Conservation (phyloP, 2,113 vertebrate genomes). For the Pungitius pungitius region DNA sequence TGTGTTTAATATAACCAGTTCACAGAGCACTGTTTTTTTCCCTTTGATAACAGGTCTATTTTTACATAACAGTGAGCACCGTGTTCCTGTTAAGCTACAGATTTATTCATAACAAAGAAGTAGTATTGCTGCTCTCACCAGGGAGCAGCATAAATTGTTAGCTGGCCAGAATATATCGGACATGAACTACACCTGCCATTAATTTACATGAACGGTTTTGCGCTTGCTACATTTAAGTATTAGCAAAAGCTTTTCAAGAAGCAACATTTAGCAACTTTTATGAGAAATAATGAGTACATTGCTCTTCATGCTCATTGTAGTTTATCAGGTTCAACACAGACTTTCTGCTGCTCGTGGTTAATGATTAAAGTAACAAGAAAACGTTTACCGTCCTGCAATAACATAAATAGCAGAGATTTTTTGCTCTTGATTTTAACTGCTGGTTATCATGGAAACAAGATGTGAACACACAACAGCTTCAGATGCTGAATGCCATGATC, state of each 20-base stretch:
- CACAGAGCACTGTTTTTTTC: conserved; percentile 38
- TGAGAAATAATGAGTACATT: conserved; percentile 18
- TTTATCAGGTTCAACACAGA: conserved; percentile 21
- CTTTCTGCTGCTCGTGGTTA: not conserved
- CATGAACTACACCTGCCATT: conserved; percentile 9
- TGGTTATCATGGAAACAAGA: not conserved
- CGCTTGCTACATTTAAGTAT: not conserved
- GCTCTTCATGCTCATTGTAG: conserved; percentile 6
- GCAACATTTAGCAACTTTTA: conserved; percentile 6
- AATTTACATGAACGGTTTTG: conserved; percentile 24
- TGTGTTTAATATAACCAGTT: conserved; percentile 37
- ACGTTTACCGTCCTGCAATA: not conserved
- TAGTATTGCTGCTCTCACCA: conserved; percentile 30
- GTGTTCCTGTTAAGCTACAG: conserved; percentile 38
- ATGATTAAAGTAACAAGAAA: conserved; percentile 12
- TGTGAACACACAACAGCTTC: not conserved
- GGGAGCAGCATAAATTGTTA: conserved; percentile 9
- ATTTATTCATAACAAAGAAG: conserved; percentile 33
- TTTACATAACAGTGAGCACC: conserved; percentile 37
- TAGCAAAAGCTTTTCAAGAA: conserved; percentile 35
- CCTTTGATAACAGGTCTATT: conserved; percentile 33
- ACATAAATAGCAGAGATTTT: not conserved
- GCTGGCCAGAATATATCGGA: conserved; percentile 16
- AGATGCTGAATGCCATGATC: not conserved
- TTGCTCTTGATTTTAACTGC: not conserved